Conservation (phyloP, 2,888 invertebrate species). For the Ennomos quercinarius region DNA sequence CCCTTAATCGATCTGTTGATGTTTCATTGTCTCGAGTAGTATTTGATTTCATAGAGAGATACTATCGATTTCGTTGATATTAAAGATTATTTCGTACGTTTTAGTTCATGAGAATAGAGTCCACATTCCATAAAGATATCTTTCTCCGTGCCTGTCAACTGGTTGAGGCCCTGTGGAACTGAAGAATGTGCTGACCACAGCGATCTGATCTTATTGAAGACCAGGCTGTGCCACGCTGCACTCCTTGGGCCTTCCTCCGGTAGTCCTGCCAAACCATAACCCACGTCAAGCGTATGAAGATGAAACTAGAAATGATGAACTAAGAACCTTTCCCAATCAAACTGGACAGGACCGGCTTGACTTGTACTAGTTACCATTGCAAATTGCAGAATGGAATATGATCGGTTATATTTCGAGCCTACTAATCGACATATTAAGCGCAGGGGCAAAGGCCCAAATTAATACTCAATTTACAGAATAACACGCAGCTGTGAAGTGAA, state of each 20-base stretch:
- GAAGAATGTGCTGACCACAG: slow-evolving; percentile 93
- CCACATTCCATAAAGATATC: slow-evolving; percentile 62
- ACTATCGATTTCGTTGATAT: slow-evolving; percentile 17
- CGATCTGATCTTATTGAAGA: slow-evolving; percentile 95
- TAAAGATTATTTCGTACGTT: slow-evolving; percentile 27
- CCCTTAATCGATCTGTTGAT: slow-evolving; percentile 29
- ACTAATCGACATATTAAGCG: slow-evolving; percentile 61
- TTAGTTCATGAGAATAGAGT: slow-evolving; percentile 44
- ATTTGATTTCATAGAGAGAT: slow-evolving; percentile 13
- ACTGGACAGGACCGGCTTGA: slow-evolving; percentile 31
- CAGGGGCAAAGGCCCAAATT: slow-evolving; percentile 69
- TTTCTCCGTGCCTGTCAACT: slow-evolving; percentile 88
- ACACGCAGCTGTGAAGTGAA: slow-evolving; percentile 72
- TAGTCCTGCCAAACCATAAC: slow-evolving; percentile 63
- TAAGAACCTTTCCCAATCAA: slow-evolving; percentile 20
- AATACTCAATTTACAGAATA: slow-evolving; percentile 69
- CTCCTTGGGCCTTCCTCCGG: slow-evolving; percentile 79
- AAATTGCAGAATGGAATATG: slow-evolving; percentile 61
- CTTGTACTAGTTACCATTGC: slow-evolving; percentile 43
- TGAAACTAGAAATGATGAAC: slow-evolving; percentile 8
- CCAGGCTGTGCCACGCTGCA: slow-evolving; percentile 90
- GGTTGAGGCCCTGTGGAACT: slow-evolving; percentile 92
- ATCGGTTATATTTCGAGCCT: slow-evolving; percentile 57
- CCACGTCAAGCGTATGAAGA: slow-evolving; percentile 12
- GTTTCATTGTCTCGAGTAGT: slow-evolving; percentile 22